Evolutionary conservation across 2,113 vertebrate genomes (phyloP), one percentile per base, ranked within the genome.

Genomic region (Corythaeola cristata): DNA sequence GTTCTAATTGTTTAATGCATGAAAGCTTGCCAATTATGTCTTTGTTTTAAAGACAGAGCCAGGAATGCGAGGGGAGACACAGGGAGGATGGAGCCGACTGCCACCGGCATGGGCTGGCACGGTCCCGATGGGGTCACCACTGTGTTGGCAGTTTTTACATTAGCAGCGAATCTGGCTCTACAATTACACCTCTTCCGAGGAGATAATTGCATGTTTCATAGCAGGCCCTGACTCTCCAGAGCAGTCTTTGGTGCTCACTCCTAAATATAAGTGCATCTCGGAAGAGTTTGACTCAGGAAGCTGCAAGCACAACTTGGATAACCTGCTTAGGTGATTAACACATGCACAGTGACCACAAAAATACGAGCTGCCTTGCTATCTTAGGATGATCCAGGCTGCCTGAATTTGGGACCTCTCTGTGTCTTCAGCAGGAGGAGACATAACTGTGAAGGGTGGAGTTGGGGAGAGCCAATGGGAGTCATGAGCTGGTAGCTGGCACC

Each of bases 41-140:
- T 90, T 64, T 56, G n/a, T 71, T 81, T 88, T 67, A 30, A 76
- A 77, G 82, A 33, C 32, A 47, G 83, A 63, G 76, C 11, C 47
- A 8, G 3, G 39, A 63, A 60, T 2, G 3, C 0, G 2, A 50
- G 32, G 26, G 59, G 8, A 71, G 71, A 30, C 5, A 6, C 0
- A 0, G 52, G 24, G 26, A 81, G 30, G 45, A 81, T 0, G 0
- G 12, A 27, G 44, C 11, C 3, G 11, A 27, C 0, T 15, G 47
- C 4, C 2, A 1, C 68, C 27, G 67, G 33, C 39, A 47, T 20
- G 35, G 77, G 19, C 45, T 77, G 72, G 50, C 37, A 69, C 0
- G 1, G 15, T 9, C 44, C 59, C 2, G 2, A 27, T 2, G 1
- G 26, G 67, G 78, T 90, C 85, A 63, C 35, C 56, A 9, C 53